Conservation (phyloP, 2,113 vertebrate species). For the Clarias batrachus region DNA sequence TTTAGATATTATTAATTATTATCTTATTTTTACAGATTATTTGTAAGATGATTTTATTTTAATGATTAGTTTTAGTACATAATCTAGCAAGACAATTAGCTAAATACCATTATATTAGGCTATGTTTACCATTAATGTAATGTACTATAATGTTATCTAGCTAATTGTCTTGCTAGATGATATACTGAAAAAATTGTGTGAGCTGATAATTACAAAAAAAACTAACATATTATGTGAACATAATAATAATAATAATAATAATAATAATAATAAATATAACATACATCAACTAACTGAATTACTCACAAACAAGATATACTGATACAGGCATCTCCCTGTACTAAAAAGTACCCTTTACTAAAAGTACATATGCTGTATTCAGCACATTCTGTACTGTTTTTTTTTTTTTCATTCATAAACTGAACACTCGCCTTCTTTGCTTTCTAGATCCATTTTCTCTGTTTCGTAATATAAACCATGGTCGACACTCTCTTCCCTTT, state of each 20-base stretch:
- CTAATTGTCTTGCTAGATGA: neutral
- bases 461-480: conserved; percentile 19
- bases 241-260: neutral
- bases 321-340: neutral
- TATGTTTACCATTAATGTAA: too few species aligned
- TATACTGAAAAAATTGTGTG: neutral
- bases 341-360: neutral
- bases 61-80: neutral
- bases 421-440: conserved; percentile 8
- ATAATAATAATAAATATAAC: neutral
- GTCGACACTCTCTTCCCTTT: conserved; percentile 19
- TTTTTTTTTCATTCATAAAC: conserved; percentile 17
- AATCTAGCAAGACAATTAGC: neutral
- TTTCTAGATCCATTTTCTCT: conserved; percentile 6
- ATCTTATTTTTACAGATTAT: neutral
- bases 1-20: neutral
- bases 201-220: neutral
- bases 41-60: neutral
- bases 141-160: neutral
- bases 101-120: neutral
- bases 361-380: neutral
- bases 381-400: neutral
- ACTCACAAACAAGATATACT: conserved; percentile 10
- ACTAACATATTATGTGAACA: neutral
- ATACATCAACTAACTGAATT: neutral